These are phyloP conservation scores for Melanotaenia duboulayi DNA, from an alignment of 2,113 vertebrate species.

Conservation along the genomic window DNA sequence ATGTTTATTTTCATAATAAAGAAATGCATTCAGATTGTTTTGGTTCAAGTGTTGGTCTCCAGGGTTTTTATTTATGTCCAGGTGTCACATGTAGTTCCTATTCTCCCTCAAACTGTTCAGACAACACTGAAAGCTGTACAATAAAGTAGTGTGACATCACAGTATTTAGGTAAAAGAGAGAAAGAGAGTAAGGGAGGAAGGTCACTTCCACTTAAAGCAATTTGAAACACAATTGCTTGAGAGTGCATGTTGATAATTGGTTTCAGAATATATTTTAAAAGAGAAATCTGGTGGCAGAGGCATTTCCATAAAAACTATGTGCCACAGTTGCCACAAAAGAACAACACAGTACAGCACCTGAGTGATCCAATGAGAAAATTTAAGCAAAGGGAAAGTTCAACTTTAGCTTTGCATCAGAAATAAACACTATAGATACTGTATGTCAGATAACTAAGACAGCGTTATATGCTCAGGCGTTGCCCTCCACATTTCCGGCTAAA, in stretches of 20 bases:
- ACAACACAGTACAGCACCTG: background rate
- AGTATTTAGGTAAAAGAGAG: constrained; percentile 1
- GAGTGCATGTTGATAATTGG: constrained; percentile 12
- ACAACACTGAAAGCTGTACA: background rate
- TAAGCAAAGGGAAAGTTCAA: background rate
- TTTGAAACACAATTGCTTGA: background rate
- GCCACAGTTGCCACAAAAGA: constrained; percentile 9
- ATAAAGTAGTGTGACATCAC: background rate
- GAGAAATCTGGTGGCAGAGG: background rate
- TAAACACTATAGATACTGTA: background rate
- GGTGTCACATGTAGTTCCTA: background rate
- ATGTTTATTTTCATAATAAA: background rate
- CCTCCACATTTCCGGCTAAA: background rate
- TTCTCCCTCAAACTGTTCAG: background rate
- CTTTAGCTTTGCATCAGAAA: background rate
- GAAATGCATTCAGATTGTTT: background rate
- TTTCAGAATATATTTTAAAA: constrained; percentile 26
- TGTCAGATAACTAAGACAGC: background rate
- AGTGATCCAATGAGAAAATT: background rate
- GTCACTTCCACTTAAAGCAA: constrained; percentile 4
- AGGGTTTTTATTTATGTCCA: background rate
- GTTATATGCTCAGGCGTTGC: background rate
- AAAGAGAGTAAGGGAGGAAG: background rate
- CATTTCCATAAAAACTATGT: constrained; percentile 27
- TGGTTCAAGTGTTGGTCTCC: background rate